Base-by-base conservation (phyloP, 2,113 vertebrate species). In the Eubucco bourcierii region DNA sequence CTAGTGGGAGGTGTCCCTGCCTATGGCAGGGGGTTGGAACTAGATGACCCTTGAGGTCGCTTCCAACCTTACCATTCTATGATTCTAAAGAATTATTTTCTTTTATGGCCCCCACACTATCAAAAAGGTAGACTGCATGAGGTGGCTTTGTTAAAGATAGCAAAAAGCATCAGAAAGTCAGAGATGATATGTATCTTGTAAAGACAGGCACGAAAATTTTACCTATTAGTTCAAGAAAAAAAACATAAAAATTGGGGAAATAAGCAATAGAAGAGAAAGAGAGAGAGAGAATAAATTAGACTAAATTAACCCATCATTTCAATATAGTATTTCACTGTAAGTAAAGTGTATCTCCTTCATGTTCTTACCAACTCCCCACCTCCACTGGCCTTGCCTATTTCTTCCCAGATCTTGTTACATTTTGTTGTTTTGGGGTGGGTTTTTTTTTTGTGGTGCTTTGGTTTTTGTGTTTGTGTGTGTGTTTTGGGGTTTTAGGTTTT, bases 51-150 rank as follows among this genome's bases (percentile, higher is more conserved):
- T n/a, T n/a, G n/a, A n/a, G n/a, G n/a, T n/a, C n/a, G n/a, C n/a
- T n/a, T n/a, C n/a, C n/a, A n/a, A n/a, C n/a, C n/a, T n/a, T n/a
- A n/a, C n/a, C n/a, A n/a, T n/a, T n/a, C n/a, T n/a, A n/a, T n/a
- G n/a, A n/a, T n/a, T n/a, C n/a, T n/a, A n/a, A n/a, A n/a, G 75
- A 89, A 93, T 67, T 93, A 83, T 90, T 70, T 90, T 95, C 59
- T 47, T 91, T 75, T 9, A 7, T 93, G 93, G 81, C 74, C 86
- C 93, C 82, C 18, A 44, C 76, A 78, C 92, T 95, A 94, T 18
- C 94, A 95, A 91, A 81, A 67, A 85, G 50, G 70, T 24, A 82
- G 79, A 91, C 70, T 70, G 87, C 44, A 63, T 29, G 39, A 92
- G 68, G 95, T 8, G 93, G 87, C 29, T 82, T 67, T 90, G 74